A percentile compares a stretch with the other conserved stretches of the same genome.
Conservation (phyloP, 2,888 invertebrate species). For the Hyles lineata region DNA sequence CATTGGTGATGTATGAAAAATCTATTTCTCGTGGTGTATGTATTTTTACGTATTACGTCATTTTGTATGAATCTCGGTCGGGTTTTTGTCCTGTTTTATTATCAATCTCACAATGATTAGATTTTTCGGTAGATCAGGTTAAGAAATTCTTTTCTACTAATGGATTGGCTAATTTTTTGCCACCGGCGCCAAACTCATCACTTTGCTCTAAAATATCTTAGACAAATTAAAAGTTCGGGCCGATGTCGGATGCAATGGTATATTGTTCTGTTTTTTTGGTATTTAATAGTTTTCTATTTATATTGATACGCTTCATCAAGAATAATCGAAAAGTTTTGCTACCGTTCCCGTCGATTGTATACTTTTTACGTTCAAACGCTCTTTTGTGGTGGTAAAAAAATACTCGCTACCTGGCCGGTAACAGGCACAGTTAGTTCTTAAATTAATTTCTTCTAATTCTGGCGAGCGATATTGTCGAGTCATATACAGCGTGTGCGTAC, state of each 20-base stretch:
- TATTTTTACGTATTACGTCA: neutral
- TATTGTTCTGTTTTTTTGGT: slow-evolving; percentile 56
- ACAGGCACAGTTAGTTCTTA: slow-evolving; percentile 65
- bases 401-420: slow-evolving; percentile 67
- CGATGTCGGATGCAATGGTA: slow-evolving; percentile 55
- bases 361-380: slow-evolving; percentile 55
- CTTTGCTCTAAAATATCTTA: slow-evolving; percentile 46
- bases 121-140: neutral
- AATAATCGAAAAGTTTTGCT: slow-evolving; percentile 76
- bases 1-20: slow-evolving; percentile 27
- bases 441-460: slow-evolving; percentile 79
- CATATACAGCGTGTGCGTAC: slow-evolving; percentile 67
- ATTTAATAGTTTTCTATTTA: slow-evolving; percentile 76
- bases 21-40: neutral
- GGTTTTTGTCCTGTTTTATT: no score
- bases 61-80: neutral
- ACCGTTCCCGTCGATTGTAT: slow-evolving; percentile 70
- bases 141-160: neutral
- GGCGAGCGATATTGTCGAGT: slow-evolving; percentile 72
- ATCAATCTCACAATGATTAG: no score
- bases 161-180: slow-evolving; percentile 42
- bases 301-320: slow-evolving; percentile 70
- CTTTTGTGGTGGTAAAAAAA: slow-evolving; percentile 57
- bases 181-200: slow-evolving; percentile 66
- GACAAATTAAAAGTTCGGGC: slow-evolving; percentile 57